These are phyloP conservation scores for Ypsolopha sequella DNA, from an alignment of 2,888 invertebrate species.

Conservation along the genomic window DNA sequence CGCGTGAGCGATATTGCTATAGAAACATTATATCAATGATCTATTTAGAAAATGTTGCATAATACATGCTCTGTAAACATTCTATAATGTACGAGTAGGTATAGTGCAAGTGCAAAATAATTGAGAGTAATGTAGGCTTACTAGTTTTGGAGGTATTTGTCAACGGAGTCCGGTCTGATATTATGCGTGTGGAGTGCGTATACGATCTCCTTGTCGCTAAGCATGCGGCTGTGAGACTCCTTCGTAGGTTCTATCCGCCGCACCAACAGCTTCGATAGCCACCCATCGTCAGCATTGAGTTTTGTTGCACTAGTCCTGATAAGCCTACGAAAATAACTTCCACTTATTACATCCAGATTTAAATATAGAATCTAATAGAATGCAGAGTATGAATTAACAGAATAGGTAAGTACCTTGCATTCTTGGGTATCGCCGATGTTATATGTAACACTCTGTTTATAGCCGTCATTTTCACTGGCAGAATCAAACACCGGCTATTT, in stretches of 20 bases:
- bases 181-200: constrained; percentile 97
- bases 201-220: constrained; percentile 95
- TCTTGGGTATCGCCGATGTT: constrained; percentile 41
- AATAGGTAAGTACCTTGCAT: constrained; percentile 39
- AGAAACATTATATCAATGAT: constrained; percentile 12
- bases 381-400: background rate
- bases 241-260: constrained; percentile 94
- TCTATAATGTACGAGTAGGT: no score
- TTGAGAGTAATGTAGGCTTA: constrained; percentile 71
- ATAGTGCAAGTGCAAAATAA: background rate
- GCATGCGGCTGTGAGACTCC: constrained; percentile 96
- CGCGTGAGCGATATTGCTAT: constrained; percentile 1
- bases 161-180: constrained; percentile 89
- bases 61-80: constrained; percentile 17
- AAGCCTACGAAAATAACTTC: constrained; percentile 43
- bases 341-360: constrained; percentile 23
- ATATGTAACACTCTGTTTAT: constrained; percentile 44
- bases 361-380: constrained; percentile 13
- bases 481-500: constrained; percentile 10
- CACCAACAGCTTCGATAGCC: constrained; percentile 91
- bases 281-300: constrained; percentile 75
- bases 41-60: constrained; percentile 58
- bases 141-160: constrained; percentile 92
- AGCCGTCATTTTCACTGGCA: constrained; percentile 42
- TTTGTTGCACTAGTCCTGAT: constrained; percentile 46